Base-by-base conservation (phyloP, 2,888 invertebrate species). In the Seira sanloemensis region DNA sequence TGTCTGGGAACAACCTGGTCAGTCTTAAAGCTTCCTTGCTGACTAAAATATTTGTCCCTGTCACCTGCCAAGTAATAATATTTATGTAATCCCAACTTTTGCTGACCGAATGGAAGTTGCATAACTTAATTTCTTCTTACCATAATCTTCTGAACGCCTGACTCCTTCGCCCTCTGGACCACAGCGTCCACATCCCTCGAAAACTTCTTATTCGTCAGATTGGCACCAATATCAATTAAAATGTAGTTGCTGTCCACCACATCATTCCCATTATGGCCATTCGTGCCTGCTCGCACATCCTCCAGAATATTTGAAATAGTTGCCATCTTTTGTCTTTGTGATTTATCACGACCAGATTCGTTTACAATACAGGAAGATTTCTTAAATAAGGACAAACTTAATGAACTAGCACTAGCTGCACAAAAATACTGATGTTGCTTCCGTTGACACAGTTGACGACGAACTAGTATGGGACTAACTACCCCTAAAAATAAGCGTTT, bases 141-240 rank as follows among this genome's bases (percentile, higher is more conserved):
- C 95, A 97, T 96, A 86, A 97, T 96, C 92, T 97, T 97, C 91
- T 96, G 96, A 90, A 98, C 97, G 90, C 97, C 96, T 92, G 97
- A 94, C 93, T 97, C 97, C 93, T 96, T 96, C 88, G 97, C 97
- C 92, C 97, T 94, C 92, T 97, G 95, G 87, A 98, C 93, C 7
- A 97, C 97, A 84, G 96, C 95, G 92, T 97, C 97, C 91, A 97
- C 93, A 93, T 98, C 97, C 91, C 97, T 94, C 91, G 95, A 94
- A 92, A 96, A 97, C 92, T 97, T 97, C 92, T 97, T 97, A 92
- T 97, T 97, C 25, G 97, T 97, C 90, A 97, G 93, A 94, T 97
- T 97, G 84, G 97, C 97, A 90, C 97, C 97, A 88, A 96, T 95
- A 92, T 97, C 97, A 88, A 97, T 95, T 79, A 97, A 94, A 91